These are phyloP conservation scores for Spodoptera littoralis DNA, from an alignment of 2,888 invertebrate species.

Conservation along the genomic window DNA sequence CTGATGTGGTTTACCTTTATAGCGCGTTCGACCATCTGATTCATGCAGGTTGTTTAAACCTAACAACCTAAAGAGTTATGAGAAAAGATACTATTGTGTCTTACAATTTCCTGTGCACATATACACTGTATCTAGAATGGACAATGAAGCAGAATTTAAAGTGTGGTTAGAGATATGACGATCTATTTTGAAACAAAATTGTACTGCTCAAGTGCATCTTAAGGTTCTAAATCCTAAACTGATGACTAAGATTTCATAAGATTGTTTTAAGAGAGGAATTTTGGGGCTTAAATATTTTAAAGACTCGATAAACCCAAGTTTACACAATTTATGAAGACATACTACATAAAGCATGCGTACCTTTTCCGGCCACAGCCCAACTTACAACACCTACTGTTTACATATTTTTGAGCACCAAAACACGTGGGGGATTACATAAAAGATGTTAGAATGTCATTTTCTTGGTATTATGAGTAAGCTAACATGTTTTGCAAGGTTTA, in stretches of 20 bases:
- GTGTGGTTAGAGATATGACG: no score
- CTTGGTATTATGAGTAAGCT: slow-evolving; percentile 59
- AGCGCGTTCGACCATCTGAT: slow-evolving; percentile 45
- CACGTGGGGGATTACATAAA: slow-evolving; percentile 59
- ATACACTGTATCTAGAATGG: slow-evolving; percentile 13
- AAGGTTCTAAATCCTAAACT: no score
- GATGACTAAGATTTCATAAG: no score
- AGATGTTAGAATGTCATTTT: slow-evolving; percentile 54
- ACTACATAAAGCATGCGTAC: slow-evolving; percentile 66
- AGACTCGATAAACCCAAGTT: slow-evolving; percentile 11
- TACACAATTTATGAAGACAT: slow-evolving; percentile 38
- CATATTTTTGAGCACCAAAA: slow-evolving; percentile 54
- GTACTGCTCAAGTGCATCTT: no score
- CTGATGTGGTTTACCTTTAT: slow-evolving; percentile 38
- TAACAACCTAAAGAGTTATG: slow-evolving; percentile 10
- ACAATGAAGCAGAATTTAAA: no score
- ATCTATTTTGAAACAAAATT: no score
- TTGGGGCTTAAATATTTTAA: no score
- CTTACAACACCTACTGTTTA: slow-evolving; percentile 56
- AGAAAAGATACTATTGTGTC: slow-evolving; percentile 25
- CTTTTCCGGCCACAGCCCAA: slow-evolving; percentile 70
- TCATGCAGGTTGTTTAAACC: slow-evolving; percentile 54
- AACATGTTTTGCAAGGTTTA: slow-evolving; percentile 52
- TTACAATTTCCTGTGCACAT: slow-evolving; percentile 26
- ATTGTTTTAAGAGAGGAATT: no score